Evolutionary conservation across 2,888 invertebrate species (phyloP).

Genomic region (Eupeodes latifasciatus): DNA sequence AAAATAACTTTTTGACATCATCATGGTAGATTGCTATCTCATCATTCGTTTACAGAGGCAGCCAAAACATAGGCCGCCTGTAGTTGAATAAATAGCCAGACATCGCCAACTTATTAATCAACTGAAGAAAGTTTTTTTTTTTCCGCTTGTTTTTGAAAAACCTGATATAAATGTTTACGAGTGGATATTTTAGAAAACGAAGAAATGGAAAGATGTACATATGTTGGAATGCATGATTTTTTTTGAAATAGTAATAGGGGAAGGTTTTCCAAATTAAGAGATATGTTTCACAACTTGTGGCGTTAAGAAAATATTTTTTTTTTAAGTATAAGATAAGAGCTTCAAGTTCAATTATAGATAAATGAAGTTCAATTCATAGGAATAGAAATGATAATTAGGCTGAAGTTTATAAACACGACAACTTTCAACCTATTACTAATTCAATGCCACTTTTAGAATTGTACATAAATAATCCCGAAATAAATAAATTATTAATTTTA

Average conservation of each 20-base stretch:
- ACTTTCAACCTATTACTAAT: too few species aligned
- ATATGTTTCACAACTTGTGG: too few species aligned
- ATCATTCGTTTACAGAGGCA: slow-evolving; percentile 16
- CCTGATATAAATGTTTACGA: slow-evolving; percentile 62
- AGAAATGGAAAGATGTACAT: background rate
- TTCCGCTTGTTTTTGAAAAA: slow-evolving; percentile 8
- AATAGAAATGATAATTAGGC: too few species aligned
- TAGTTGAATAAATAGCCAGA: slow-evolving; percentile 42
- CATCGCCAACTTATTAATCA: slow-evolving; percentile 66
- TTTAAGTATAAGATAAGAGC: too few species aligned
- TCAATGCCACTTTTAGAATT: too few species aligned
- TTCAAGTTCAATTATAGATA: too few species aligned
- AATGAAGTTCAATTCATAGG: too few species aligned
- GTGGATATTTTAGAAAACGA: slow-evolving; percentile 18
- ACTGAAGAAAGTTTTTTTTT: slow-evolving; percentile 66
- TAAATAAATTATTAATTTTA: too few species aligned
- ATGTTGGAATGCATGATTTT: background rate
- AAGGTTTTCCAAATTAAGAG: background rate
- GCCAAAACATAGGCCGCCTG: slow-evolving; percentile 40
- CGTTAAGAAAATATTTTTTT: too few species aligned
- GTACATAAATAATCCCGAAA: too few species aligned
- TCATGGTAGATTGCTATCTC: slow-evolving; percentile 56
- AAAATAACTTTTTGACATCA: slow-evolving; percentile 59
- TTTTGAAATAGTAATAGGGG: background rate
- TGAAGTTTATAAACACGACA: too few species aligned